phyloP scores from a whole-genome alignment of 2,888 invertebrate genomes.

The Aproaerema taeniolella region DNA sequence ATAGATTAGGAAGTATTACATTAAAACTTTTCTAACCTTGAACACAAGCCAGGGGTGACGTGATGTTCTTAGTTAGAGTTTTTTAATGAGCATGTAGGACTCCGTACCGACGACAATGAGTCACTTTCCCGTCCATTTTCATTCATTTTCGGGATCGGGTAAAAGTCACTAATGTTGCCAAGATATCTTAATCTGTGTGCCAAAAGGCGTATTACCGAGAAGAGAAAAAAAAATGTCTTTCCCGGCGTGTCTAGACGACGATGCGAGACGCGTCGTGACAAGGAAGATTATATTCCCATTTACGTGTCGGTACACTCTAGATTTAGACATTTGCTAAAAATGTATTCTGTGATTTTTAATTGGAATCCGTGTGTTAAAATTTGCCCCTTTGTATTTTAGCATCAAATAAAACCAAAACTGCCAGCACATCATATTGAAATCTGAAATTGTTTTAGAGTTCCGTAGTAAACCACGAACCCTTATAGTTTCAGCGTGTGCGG shows the following conservation, averaged over 20 bases:
- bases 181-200: constrained; percentile 61
- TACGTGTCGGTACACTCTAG: too few relatives aligned
- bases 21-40: too few relatives aligned
- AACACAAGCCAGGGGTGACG: constrained; percentile 19
- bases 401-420: too few relatives aligned
- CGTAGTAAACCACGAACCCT: too few relatives aligned
- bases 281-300: constrained; percentile 8
- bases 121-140: constrained; percentile 59
- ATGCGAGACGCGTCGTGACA: constrained; percentile 57
- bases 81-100: constrained; percentile 36
- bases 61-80: constrained; percentile 15
- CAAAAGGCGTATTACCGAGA: constrained; percentile 70
- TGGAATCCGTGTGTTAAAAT: too few relatives aligned
- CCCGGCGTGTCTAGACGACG: constrained; percentile 60
- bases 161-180: constrained; percentile 64
- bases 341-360: too few relatives aligned
- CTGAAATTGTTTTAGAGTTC: too few relatives aligned
- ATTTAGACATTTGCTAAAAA: too few relatives aligned
- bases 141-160: constrained; percentile 67
- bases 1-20: too few relatives aligned
- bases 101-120: constrained; percentile 37
- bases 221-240: constrained; percentile 54
- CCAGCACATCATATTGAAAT: too few relatives aligned
- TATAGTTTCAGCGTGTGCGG: too few relatives aligned
- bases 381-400: too few relatives aligned